Percentiles rank a stretch among this genome's conserved stretches.
phyloP scores from a whole-genome alignment of 2,113 vertebrate species.

The Corythaixoides concolor region DNA sequence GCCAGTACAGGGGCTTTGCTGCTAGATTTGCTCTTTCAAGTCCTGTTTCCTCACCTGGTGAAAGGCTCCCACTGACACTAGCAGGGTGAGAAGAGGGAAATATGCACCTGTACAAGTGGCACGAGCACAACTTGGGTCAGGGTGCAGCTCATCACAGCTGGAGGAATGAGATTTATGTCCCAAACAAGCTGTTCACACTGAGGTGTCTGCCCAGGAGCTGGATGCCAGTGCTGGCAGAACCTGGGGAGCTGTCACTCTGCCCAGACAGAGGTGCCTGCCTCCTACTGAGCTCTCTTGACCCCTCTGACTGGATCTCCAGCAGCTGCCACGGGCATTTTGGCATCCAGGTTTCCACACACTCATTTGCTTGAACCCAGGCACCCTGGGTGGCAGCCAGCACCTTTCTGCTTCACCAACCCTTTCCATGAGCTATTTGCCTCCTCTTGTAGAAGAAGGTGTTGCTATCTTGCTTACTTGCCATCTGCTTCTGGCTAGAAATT shows the following conservation, averaged over 20 bases:
- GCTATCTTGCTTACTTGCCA: not conserved
- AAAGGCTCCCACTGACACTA: not conserved
- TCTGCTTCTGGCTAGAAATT: not conserved
- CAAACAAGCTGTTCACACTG: not conserved
- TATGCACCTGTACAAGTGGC: not conserved
- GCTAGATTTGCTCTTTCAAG: not conserved
- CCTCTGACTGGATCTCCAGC: not conserved
- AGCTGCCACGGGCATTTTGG: fast-evolving
- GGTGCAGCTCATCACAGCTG: not conserved
- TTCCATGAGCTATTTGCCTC: not conserved
- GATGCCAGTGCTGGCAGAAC: not conserved
- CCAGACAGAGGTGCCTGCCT: not conserved
- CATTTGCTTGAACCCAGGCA: not conserved
- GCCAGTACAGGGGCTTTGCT: not conserved
- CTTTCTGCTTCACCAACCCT: not conserved
- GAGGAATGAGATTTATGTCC: not conserved
- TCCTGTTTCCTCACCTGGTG: not conserved
- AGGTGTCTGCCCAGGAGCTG: not conserved
- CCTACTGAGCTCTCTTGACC: not conserved
- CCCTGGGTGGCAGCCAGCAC: fast-evolving
- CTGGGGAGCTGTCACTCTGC: not conserved
- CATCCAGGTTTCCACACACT: fast-evolving
- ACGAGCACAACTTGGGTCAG: not conserved
- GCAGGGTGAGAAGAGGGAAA: not conserved
- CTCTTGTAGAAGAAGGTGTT: not conserved